These are phyloP conservation scores for Xiphias gladius DNA, from an alignment of 2,113 vertebrate genomes.

Conservation along the genomic window DNA sequence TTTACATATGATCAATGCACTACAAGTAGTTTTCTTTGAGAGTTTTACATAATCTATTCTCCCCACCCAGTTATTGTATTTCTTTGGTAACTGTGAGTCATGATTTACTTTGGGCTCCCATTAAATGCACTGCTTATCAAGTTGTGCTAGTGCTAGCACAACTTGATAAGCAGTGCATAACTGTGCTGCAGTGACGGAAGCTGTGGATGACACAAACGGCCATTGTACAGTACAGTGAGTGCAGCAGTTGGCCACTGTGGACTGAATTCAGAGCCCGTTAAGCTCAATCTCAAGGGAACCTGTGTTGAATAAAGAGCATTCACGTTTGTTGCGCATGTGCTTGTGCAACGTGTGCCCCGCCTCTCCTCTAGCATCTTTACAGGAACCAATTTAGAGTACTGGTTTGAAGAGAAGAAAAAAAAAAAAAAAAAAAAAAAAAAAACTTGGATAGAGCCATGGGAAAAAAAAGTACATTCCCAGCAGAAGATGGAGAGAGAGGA, in stretches of 20 bases:
- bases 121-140: too few relatives aligned
- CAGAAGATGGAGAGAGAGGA: constrained; percentile 31
- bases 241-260: constrained; percentile 45
- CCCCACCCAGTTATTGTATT: too few relatives aligned
- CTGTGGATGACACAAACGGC: constrained; percentile 24
- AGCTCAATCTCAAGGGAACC: constrained; percentile 38
- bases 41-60: neutral
- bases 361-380: constrained; percentile 32
- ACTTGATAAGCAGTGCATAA: neutral
- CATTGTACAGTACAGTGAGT: constrained; percentile 1
- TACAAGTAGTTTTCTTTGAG: too few relatives aligned
- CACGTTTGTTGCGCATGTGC: constrained; percentile 57
- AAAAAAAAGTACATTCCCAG: constrained; percentile 56
- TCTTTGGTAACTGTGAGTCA: neutral
- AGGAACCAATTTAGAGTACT: constrained; percentile 40
- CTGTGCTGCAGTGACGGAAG: constrained; percentile 11
- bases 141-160: too few relatives aligned
- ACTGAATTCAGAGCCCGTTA: constrained; percentile 20
- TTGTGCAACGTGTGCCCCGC: neutral
- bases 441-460: constrained; percentile 41
- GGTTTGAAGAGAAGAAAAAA: neutral
- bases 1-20: neutral
- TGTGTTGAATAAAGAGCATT: constrained; percentile 44
- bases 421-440: too few relatives aligned
- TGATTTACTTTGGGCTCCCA: neutral